These are phyloP conservation scores for Chelon labrosus DNA, from an alignment of 2,797 vertebrate species.

Conservation along the genomic window DNA sequence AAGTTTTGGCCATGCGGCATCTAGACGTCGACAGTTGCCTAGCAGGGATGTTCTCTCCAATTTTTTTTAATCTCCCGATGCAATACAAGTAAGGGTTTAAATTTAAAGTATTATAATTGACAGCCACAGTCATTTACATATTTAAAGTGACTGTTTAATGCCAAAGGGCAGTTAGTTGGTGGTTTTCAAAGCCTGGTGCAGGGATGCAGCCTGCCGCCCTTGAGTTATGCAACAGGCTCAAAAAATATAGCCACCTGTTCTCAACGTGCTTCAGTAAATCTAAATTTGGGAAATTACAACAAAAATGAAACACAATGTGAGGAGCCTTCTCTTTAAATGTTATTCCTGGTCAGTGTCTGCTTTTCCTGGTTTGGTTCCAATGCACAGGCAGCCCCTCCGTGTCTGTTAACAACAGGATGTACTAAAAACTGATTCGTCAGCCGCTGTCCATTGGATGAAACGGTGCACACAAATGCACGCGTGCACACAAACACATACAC, in stretches of 20 bases:
- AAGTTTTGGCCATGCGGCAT: too few relatives aligned
- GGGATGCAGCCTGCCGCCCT: not conserved
- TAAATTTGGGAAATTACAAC: not conserved
- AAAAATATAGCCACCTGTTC: not conserved
- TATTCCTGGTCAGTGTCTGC: not conserved
- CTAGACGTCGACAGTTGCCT: too few relatives aligned
- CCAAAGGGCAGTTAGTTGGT: not conserved
- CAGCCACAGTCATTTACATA: not conserved
- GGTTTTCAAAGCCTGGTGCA: not conserved
- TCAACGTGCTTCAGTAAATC: not conserved
- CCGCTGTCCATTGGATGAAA: constrained; percentile 48
- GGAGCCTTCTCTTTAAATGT: not conserved
- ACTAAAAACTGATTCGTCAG: constrained; percentile 69
- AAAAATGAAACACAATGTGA: not conserved
- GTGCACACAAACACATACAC: constrained; percentile 64
- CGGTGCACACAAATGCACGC: constrained; percentile 34
- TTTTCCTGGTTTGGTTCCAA: constrained; percentile 1
- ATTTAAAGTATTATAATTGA: not conserved
- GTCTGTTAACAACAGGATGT: constrained; percentile 70
- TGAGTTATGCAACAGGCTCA: not conserved
- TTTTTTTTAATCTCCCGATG: too few relatives aligned
- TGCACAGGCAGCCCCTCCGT: constrained; percentile 18
- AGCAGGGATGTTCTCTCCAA: too few relatives aligned
- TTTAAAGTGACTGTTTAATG: not conserved
- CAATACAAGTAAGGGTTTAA: too few relatives aligned